Conservation (phyloP, 2,888 invertebrate species). For the Ischnus inquisitorius region DNA sequence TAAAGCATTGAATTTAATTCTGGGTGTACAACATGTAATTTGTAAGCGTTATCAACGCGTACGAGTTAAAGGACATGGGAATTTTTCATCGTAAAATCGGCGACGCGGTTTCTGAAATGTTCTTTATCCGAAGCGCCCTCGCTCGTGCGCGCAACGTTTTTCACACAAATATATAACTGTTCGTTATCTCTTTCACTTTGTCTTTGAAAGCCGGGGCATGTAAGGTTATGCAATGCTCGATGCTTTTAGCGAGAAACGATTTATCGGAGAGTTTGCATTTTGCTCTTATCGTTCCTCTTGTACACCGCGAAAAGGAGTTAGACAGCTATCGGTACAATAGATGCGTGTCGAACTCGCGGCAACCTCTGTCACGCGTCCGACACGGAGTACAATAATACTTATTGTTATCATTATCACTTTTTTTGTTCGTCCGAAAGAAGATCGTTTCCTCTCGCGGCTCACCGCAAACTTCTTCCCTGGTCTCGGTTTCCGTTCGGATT, state of each 20-base stretch:
- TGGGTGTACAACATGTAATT: background rate
- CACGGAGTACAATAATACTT: slow-evolving; percentile 21
- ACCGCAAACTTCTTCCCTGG: background rate
- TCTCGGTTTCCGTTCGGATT: background rate
- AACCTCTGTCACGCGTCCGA: background rate
- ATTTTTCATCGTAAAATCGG: background rate
- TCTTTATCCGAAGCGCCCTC: background rate
- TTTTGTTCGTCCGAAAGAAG: slow-evolving; percentile 2
- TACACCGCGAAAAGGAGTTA: slow-evolving; percentile 23
- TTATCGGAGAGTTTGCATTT: slow-evolving; percentile 50
- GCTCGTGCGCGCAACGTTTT: background rate
- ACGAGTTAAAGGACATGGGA: background rate
- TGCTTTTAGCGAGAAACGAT: slow-evolving; percentile 8
- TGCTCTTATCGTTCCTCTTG: slow-evolving; percentile 34
- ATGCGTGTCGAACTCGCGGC: slow-evolving; percentile 29
- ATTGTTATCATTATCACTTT: background rate
- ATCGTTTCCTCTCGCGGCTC: slow-evolving; percentile 47
- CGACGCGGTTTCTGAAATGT: background rate
- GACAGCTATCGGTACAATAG: slow-evolving; percentile 3
- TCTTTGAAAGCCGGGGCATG: slow-evolving; percentile 11
- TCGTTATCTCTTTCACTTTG: slow-evolving; percentile 26
- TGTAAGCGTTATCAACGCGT: background rate
- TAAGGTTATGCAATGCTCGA: slow-evolving; percentile 3
- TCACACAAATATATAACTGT: background rate
- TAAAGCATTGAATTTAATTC: background rate